Percentiles rank a stretch among this genome's conserved stretches.
Conservation (phyloP, 2,113 vertebrate genomes). For the Vidua macroura region DNA sequence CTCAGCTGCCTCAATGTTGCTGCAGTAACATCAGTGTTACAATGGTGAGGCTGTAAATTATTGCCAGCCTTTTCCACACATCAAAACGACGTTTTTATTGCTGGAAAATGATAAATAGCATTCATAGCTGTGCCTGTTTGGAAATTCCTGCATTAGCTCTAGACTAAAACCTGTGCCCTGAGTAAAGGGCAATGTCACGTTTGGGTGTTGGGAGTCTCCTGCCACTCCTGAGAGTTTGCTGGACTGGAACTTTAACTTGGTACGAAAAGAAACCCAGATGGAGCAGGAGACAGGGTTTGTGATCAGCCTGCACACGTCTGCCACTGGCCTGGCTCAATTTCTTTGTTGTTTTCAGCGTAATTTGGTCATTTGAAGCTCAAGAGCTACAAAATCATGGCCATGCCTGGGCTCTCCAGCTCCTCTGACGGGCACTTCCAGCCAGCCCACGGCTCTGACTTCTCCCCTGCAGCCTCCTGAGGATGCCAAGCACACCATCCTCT, state of each 20-base stretch:
- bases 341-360: background rate
- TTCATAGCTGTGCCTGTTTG: background rate
- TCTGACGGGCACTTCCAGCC: background rate
- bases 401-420: background rate
- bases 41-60: background rate
- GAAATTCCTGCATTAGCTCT: background rate
- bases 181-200: accelerated
- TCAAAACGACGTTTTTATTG: background rate
- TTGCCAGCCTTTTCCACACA: background rate
- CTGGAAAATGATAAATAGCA: background rate
- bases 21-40: background rate
- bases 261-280: accelerated
- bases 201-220: background rate
- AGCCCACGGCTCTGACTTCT: background rate
- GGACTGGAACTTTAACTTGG: background rate
- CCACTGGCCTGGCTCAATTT: accelerated
- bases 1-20: background rate
- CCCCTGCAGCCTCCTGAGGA: background rate
- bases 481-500: background rate
- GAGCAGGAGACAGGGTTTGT: background rate
- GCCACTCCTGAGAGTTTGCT: background rate
- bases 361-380: background rate
- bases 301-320: background rate
- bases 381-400: accelerated
- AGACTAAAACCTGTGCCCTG: background rate